These are phyloP conservation scores for Rhipidura dahli DNA, from an alignment of 2,113 vertebrate genomes.

Conservation along the genomic window DNA sequence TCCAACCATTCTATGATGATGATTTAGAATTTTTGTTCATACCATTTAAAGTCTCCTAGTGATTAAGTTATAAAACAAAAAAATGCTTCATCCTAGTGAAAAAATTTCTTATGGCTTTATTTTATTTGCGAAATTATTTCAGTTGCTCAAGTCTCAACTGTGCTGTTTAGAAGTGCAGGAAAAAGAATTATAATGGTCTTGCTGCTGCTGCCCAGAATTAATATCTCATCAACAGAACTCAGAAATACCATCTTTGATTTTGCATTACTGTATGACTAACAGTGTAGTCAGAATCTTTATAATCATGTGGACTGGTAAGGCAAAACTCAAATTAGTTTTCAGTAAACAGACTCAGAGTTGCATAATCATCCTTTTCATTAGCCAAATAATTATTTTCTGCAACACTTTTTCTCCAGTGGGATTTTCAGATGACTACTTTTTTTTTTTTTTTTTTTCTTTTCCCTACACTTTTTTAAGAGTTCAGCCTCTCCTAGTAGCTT, in stretches of 20 bases:
- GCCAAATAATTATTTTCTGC: background rate
- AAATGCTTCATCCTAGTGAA: background rate
- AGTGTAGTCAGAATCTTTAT: background rate
- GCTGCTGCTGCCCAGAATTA: background rate
- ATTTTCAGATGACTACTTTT: background rate
- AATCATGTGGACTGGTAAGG: background rate
- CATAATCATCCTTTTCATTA: background rate
- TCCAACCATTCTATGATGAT: background rate
- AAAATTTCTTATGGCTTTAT: background rate
- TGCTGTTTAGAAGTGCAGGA: background rate
- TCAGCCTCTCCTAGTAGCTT: background rate
- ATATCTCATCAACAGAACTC: background rate
- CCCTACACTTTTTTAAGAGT: background rate
- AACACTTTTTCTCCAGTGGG: background rate
- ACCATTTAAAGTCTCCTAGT: background rate
- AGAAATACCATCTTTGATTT: background rate
- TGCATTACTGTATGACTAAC: background rate
- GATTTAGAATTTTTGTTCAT: background rate
- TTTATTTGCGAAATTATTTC: background rate
- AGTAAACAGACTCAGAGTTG: background rate
- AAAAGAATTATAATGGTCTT: background rate
- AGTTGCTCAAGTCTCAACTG: background rate
- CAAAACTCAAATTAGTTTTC: background rate
- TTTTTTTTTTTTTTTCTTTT: background rate
- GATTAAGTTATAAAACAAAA: background rate